Conservation (phyloP, 2,888 invertebrate species). For the Laothoe populi region DNA sequence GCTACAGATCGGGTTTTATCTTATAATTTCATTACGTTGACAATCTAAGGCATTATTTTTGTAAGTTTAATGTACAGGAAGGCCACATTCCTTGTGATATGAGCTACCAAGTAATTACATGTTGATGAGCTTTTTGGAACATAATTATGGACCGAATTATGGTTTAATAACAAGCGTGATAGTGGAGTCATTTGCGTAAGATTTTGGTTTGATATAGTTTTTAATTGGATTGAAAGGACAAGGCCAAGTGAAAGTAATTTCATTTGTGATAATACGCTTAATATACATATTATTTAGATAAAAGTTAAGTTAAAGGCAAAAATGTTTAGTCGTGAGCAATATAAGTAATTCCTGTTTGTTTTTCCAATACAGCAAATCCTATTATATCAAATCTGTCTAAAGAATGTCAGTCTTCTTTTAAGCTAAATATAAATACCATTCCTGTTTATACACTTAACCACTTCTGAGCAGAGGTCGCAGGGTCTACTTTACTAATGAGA, state of each 20-base stretch:
- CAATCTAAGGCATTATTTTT: conserved; percentile 47
- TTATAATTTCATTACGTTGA: conserved; percentile 56
- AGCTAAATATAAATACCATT: too few relatives aligned
- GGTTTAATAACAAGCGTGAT: neutral
- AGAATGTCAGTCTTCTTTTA: too few relatives aligned
- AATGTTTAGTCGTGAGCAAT: too few relatives aligned
- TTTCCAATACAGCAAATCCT: too few relatives aligned
- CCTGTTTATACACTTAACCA: too few relatives aligned
- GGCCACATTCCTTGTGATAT: conserved; percentile 23
- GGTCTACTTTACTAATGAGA: too few relatives aligned
- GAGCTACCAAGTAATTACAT: conserved; percentile 1
- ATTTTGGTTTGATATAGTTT: neutral
- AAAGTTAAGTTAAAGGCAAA: too few relatives aligned
- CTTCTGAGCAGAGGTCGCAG: too few relatives aligned
- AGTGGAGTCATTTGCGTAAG: neutral
- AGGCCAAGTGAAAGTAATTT: conserved; percentile 1
- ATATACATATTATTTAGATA: neutral
- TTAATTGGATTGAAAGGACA: neutral
- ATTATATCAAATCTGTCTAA: too few relatives aligned
- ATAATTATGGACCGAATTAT: conserved; percentile 14
- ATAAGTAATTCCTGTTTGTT: too few relatives aligned
- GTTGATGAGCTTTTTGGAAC: conserved; percentile 17
- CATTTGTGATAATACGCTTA: neutral
- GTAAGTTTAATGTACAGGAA: conserved; percentile 34
- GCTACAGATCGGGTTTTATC: conserved; percentile 36